Evolutionary conservation across 1,140 invertebrate genomes (phyloP), one percentile per base, ranked within the genome.

Genomic region (Episyrphus balteatus): DNA sequence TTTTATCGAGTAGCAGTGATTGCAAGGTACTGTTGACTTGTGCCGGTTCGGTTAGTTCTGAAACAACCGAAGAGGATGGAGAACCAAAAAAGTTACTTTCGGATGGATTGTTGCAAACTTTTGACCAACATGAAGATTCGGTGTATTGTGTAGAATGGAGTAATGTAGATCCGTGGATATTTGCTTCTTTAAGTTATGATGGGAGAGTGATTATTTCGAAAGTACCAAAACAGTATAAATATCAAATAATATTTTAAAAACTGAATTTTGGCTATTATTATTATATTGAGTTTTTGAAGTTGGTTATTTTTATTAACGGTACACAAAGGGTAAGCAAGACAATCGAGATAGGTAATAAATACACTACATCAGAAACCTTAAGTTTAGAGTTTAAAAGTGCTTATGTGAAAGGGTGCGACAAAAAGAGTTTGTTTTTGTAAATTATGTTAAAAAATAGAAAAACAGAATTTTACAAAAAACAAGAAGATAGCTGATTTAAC

Each of bases 81-180:
- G 31, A 46, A 33, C 19, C 41, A 15, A 21, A 2, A 21, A 30
- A 7, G 30, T 44, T 7, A 57, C 66, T 82, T 49, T 77, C 79
- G 54, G 94, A 92, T 75, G 90, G 85, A 31, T 81, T 88, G 0
- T 76, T 95, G 37, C 83, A 84, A 51, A 87, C 80, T 52, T 96
- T 93, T 65, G 92, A 98, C 66, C 90, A 96, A 56, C 94, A 98
- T 69, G 95, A 98, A 72, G 95, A 99, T 68, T 93, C 91, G 44
- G 94, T 98, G 14, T 98, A 98, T 74, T 88, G 86, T 60, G 88
- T 86, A 1, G 93, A 95, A 70, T 98, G 95, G 95, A 95, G 93
- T 47, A 81, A 85, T 34, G 88, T 88, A 34, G 94, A 98, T 75
- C 92, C 94, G 14, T 99, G 95, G 95, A 87, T 92, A 36, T 98